These are phyloP conservation scores for Dermatophagoides farinae DNA, from an alignment of 1,140 invertebrate species.

Conservation along the genomic window DNA sequence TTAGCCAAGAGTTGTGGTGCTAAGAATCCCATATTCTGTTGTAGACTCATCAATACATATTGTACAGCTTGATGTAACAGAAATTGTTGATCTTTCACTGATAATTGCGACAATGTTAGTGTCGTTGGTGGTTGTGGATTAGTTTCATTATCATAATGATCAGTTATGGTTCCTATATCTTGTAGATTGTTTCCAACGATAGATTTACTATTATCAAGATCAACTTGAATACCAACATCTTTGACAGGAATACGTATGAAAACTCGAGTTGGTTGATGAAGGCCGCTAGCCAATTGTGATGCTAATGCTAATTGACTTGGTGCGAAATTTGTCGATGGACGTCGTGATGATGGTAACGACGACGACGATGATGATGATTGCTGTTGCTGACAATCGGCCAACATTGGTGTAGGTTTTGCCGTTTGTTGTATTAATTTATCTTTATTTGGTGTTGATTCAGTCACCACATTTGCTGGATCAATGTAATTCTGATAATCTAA, in stretches of 20 bases:
- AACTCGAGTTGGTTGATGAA: background rate
- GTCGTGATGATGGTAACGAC: background rate
- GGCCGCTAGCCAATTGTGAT: background rate
- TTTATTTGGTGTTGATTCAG: no score
- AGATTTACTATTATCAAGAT: background rate
- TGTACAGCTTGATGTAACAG: conserved; percentile 4
- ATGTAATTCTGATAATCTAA: no score
- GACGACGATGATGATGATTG: background rate
- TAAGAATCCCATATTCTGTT: background rate
- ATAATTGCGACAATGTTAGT: background rate
- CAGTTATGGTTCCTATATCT: background rate
- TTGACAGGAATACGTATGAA: conserved; percentile 3
- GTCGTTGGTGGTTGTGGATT: background rate
- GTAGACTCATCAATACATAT: background rate
- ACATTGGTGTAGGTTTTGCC: background rate
- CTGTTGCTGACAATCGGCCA: background rate
- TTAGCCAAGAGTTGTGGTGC: background rate
- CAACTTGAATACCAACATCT: conserved; percentile 2
- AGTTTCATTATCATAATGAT: background rate
- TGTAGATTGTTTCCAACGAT: background rate
- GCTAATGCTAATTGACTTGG: background rate
- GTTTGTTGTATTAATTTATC: no score
- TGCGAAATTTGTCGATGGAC: background rate
- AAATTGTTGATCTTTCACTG: background rate
- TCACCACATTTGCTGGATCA: background rate